phyloP scores from a whole-genome alignment of 1,140 invertebrate genomes.

The Venturia canescens region DNA sequence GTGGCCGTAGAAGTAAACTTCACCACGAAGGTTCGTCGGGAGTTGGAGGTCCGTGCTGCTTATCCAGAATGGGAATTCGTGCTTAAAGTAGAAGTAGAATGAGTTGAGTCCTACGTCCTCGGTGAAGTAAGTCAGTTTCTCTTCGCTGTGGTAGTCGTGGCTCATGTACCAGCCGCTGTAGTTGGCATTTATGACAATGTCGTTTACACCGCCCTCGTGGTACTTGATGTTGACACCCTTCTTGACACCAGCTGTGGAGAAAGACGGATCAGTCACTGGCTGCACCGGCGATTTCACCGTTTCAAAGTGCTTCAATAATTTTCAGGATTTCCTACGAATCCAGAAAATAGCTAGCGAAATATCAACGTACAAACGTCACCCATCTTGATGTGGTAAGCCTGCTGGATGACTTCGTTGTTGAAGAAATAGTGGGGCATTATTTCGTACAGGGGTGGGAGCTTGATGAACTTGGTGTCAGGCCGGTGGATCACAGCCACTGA shows the following conservation, averaged over 20 bases:
- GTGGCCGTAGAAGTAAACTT: slow-evolving; percentile 80
- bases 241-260: slow-evolving; percentile 47
- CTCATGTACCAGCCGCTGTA: slow-evolving; percentile 76
- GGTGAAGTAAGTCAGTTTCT: slow-evolving; percentile 82
- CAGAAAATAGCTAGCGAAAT: not conserved
- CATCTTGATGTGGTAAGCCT: slow-evolving; percentile 79
- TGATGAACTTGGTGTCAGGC: slow-evolving; percentile 79
- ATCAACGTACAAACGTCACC: slow-evolving; percentile 56
- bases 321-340: too few species aligned
- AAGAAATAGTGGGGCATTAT: slow-evolving; percentile 83
- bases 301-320: too few species aligned
- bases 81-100: slow-evolving; percentile 81
- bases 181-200: slow-evolving; percentile 73
- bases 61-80: slow-evolving; percentile 82
- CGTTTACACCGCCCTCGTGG: slow-evolving; percentile 48
- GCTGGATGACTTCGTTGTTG: slow-evolving; percentile 78
- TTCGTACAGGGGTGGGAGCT: slow-evolving; percentile 83
- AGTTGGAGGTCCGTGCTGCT: slow-evolving; percentile 75
- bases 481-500: slow-evolving; percentile 80
- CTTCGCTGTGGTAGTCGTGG: slow-evolving; percentile 74
- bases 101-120: slow-evolving; percentile 84
- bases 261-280: not conserved
- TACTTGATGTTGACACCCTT: slow-evolving; percentile 51
- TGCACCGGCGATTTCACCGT: too few species aligned
- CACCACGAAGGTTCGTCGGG: slow-evolving; percentile 79